Evolutionary conservation across 2,888 invertebrate species (phyloP).

Genomic region (Panzeria rudis): DNA sequence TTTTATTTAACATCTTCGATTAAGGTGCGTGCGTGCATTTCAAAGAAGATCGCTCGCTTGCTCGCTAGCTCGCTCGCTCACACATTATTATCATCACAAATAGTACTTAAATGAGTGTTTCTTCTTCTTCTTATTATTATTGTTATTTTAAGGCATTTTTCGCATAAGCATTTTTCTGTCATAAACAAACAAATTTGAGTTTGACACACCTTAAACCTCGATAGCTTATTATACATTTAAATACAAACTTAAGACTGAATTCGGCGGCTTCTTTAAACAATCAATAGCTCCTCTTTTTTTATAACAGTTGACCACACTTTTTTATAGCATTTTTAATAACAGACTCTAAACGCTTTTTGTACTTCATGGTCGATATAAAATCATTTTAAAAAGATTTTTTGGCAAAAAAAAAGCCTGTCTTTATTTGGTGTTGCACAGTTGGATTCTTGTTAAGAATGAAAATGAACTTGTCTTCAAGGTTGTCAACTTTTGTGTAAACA

Average conservation of each 20-base stretch:
- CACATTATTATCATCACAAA: constrained; percentile 10
- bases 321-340: not conserved
- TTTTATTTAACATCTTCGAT: constrained; percentile 46
- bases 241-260: not conserved
- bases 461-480: constrained; percentile 44
- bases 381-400: not conserved
- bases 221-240: not conserved
- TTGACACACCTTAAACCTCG: constrained; percentile 63
- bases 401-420: constrained; percentile 4
- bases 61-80: not conserved
- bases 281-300: constrained; percentile 18
- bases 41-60: not conserved
- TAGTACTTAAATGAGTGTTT: not conserved
- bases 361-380: constrained; percentile 3
- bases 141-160: constrained; percentile 21
- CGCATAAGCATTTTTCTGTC: constrained; percentile 24
- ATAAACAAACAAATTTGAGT: constrained; percentile 49
- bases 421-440: constrained; percentile 47
- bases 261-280: constrained; percentile 9
- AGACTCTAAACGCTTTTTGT: not conserved
- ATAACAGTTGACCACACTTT: constrained; percentile 39
- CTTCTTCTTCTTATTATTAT: not conserved
- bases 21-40: constrained; percentile 53
- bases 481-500: constrained; percentile 30
- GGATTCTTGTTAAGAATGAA: constrained; percentile 43